phyloP scores from a whole-genome alignment of 2,113 vertebrate species.

The Chloropsis cyanopogon region DNA sequence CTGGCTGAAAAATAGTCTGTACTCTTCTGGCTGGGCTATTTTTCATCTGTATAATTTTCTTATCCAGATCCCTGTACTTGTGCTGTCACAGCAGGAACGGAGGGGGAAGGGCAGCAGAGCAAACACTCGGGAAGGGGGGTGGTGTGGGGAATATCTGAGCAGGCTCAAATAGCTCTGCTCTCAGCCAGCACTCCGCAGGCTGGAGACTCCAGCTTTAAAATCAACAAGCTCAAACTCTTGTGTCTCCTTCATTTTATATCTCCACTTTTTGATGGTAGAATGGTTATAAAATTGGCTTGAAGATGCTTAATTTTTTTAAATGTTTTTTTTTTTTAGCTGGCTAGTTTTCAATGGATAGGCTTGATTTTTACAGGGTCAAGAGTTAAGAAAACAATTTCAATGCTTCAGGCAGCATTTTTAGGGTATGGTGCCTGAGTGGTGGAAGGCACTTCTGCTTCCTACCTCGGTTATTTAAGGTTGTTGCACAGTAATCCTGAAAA shows the following conservation, averaged over 20 bases:
- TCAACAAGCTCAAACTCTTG: neutral
- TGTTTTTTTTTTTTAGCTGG: neutral
- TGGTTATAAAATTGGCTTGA: neutral
- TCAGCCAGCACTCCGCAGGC: neutral
- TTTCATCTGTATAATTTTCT: constrained; percentile 45
- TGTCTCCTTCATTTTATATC: neutral
- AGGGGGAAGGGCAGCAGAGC: constrained; percentile 29
- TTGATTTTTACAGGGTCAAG: neutral
- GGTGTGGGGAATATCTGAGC: neutral
- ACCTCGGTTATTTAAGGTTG: neutral
- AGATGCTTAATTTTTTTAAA: neutral
- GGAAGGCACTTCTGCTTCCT: neutral
- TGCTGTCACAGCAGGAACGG: neutral
- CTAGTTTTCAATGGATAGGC: neutral
- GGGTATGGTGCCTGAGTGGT: neutral
- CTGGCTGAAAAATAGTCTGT: neutral
- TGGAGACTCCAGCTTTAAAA: neutral
- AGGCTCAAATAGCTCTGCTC: constrained; percentile 16
- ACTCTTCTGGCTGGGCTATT: neutral
- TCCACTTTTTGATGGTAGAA: neutral
- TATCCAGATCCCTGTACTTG: neutral
- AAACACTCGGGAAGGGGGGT: neutral
- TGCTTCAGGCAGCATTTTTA: neutral
- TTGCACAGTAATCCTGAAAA: neutral
- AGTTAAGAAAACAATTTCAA: neutral